Evolutionary conservation across 2,113 vertebrate species (phyloP).

Genomic region (Melanostigma gelatinosum): DNA sequence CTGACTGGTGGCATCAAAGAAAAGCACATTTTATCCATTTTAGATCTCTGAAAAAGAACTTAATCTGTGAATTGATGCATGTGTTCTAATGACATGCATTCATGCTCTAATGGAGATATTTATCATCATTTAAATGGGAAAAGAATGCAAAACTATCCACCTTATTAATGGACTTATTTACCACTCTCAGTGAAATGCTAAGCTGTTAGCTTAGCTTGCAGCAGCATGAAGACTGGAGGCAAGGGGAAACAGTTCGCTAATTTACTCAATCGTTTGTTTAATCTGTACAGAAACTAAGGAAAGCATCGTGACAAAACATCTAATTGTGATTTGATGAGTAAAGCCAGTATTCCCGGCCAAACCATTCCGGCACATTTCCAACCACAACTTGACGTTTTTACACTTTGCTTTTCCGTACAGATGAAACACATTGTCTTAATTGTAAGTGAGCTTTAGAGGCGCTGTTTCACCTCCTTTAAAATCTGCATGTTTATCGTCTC

Average conservation of each 20-base stretch:
- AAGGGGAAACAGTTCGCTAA: not conserved
- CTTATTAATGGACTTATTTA: too few species aligned
- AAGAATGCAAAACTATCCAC: not conserved
- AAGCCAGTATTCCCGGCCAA: not conserved
- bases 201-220: not conserved
- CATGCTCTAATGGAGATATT: not conserved
- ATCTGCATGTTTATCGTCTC: not conserved
- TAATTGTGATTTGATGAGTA: too few species aligned
- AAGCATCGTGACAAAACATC: not conserved
- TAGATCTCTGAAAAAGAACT: not conserved
- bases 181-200: not conserved
- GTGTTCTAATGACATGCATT: not conserved
- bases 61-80: not conserved
- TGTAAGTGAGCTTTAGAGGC: not conserved
- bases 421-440: not conserved
- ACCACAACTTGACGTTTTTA: not conserved
- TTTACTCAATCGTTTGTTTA: not conserved
- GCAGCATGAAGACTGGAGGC: not conserved
- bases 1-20: not conserved
- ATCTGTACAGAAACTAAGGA: not conserved
- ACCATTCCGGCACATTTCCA: not conserved
- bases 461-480: not conserved
- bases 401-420: not conserved
- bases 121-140: not conserved
- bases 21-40: not conserved